Evolutionary conservation across 2,113 vertebrate species (phyloP), one percentile per base, ranked within the genome.

Genomic region (Noctilio leporinus): DNA sequence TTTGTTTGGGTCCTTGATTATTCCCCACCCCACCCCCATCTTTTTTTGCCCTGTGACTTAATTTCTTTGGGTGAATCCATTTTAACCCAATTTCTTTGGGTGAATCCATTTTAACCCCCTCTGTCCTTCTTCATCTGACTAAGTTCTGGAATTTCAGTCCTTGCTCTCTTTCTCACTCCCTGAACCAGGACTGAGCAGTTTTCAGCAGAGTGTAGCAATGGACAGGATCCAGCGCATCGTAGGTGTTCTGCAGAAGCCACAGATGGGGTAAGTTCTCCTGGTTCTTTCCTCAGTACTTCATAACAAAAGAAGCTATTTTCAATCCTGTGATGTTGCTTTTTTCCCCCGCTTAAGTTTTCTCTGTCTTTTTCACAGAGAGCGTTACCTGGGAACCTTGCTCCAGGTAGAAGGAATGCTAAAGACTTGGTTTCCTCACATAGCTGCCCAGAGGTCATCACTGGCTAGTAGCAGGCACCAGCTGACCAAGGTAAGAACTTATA

Each of bases 181-280:
- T 53, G 33, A 64, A 19, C 57, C 97, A 99, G 99, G 99, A 77
- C 93, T 99, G 85, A 99, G 98, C 97, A 99, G 98, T 97, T 99
- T 99, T 98, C 99, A 99, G 97, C 99, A 99, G 98, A 99, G 99
- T 1, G 99, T 99, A 85, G 99, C 99, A 72, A 99, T 99, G 99
- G 99, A 99, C 97, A 98, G 99, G 90, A 99, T 99, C 92, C 99
- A 99, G 97, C 98, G 99, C 62, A 99, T 99, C 24, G 98, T 99
- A 0, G 99, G 99, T 1, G 98, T 99, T 94, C 98, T 99, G 93
- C 99, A 99, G 97, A 99, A 99, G 91, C 99, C 99, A 10, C 98
- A 98, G 49, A 99, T 98, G 97, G 99, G 99, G 99, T 99, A 98
- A 98, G 99, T 30, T 94, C 26, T 43, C 45, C 35, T 73, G 19